Evolutionary conservation across 2,113 vertebrate species (phyloP).

Genomic region (Mormoops blainvillei): DNA sequence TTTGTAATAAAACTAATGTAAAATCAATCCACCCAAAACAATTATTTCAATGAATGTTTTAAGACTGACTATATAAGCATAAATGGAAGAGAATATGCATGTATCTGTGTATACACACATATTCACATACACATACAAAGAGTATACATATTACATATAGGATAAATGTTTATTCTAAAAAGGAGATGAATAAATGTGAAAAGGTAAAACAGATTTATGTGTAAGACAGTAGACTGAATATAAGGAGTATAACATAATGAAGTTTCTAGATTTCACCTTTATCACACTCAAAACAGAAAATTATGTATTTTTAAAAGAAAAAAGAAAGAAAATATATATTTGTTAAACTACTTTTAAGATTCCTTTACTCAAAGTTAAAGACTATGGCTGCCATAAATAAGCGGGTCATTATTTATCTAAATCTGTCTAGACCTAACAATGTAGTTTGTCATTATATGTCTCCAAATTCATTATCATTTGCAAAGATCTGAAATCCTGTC

Average conservation of each 20-base stretch:
- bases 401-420: conserved; percentile 44
- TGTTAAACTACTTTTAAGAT: conserved; percentile 31
- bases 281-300: conserved; percentile 18
- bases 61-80: background rate
- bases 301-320: conserved; percentile 20
- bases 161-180: conserved; percentile 6
- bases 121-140: background rate
- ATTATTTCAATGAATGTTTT: conserved; percentile 19
- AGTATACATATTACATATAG: background rate
- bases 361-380: background rate
- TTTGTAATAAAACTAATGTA: background rate
- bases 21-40: background rate
- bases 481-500: conserved; percentile 39
- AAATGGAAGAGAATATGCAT: background rate
- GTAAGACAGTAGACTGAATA: conserved; percentile 34
- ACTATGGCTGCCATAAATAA: background rate
- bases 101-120: background rate
- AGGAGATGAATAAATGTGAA: background rate
- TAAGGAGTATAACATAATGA: conserved; percentile 20
- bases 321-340: background rate
- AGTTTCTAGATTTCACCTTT: conserved; percentile 44
- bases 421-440: conserved; percentile 24
- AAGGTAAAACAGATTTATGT: background rate
- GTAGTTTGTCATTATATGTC: conserved; percentile 36
- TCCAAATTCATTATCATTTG: conserved; percentile 34